Base-by-base conservation (phyloP, 2,797 vertebrate species). In the Epinephelus awoara region DNA sequence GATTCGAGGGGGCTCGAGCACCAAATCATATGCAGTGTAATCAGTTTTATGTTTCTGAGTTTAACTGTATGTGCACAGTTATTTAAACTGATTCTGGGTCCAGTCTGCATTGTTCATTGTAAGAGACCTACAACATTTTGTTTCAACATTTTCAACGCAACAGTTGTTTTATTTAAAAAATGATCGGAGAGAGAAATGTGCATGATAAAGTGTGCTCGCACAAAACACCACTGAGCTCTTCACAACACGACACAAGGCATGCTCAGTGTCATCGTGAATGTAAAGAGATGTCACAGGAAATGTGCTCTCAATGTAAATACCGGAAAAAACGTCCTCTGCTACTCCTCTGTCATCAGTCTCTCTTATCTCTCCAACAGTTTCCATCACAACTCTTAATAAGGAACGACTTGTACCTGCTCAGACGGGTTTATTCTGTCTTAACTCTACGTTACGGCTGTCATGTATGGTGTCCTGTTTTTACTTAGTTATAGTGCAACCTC, bases 231-330 rank as follows among this genome's bases (percentile, higher is more conserved):
- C 40, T 23, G 15, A n/a, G 25, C 6, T 54, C 21, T 69, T 46
- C 14, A 23, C 23, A 51, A 5, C 19, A 17, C 3, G 19, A 11
- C 12, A 56, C 7, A 3, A 5, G 50, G 13, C 3, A 6, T 25
- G 65, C 2, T 52, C 25, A 25, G 34, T 59, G 58, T 75, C 40
- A 47, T 29, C 17, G 49, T 47, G 2, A 13, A 67, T 49, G 18
- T 70, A 27, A 47, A 69, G 23, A 23, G 29, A n/a, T 19, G 27
- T 55, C 55, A 54, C 54, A 71, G 73, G 67, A 71, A 75, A 55
- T 54, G 46, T 70, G 40, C 49, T 49, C 27, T 46, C 10, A 52
- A 57, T 59, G 66, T 80, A 71, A 71, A 71, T 67, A 71, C 50
- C 0, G 19, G 34, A 18, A 50, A 38, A 18, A 67, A 46, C 47